A percentile compares a stretch with the other conserved stretches of the same genome.
Evolutionary conservation across 2,888 invertebrate species (phyloP).

Genomic region (Griposia aprilina): DNA sequence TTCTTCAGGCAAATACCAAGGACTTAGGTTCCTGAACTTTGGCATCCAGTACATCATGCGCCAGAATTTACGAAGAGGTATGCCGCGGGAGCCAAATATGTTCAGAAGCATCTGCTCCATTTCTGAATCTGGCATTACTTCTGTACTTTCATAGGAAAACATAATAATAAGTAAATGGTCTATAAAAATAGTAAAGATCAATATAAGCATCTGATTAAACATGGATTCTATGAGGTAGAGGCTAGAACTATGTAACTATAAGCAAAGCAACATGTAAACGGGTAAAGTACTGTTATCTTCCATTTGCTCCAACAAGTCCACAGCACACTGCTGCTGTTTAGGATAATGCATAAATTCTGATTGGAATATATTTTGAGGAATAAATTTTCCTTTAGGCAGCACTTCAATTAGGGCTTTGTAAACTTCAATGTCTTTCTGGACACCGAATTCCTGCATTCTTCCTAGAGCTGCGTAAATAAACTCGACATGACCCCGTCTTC

Average conservation of each 20-base stretch:
- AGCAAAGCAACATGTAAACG: conserved; percentile 35
- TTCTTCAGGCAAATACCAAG: conserved; percentile 95
- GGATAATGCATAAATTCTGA: conserved; percentile 98
- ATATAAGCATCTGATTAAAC: background rate
- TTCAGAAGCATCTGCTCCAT: conserved; percentile 95
- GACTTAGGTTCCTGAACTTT: conserved; percentile 97
- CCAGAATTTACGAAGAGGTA: conserved; percentile 94
- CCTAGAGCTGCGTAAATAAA: conserved; percentile 97
- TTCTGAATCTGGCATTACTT: conserved; percentile 97
- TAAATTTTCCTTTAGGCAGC: conserved; percentile 96
- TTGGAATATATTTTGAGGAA: conserved; percentile 95
- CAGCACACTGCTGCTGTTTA: conserved; percentile 98
- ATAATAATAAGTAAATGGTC: conserved; percentile 22
- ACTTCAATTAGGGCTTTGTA: conserved; percentile 96
- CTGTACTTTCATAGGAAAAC: conserved; percentile 82
- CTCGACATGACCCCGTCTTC: conserved; percentile 96
- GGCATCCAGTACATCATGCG: conserved; percentile 98
- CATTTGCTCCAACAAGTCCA: conserved; percentile 98
- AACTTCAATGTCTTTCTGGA: conserved; percentile 95
- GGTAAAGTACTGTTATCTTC: conserved; percentile 94
- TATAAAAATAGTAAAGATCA: conserved; percentile 1
- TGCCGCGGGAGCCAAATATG: conserved; percentile 95
- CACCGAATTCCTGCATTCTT: conserved; percentile 97
- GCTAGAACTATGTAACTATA: background rate
- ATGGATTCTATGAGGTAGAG: background rate